A percentile compares a stretch with the other conserved stretches of the same genome.
phyloP scores from a whole-genome alignment of 2,797 vertebrate genomes.

The Avahi laniger region DNA sequence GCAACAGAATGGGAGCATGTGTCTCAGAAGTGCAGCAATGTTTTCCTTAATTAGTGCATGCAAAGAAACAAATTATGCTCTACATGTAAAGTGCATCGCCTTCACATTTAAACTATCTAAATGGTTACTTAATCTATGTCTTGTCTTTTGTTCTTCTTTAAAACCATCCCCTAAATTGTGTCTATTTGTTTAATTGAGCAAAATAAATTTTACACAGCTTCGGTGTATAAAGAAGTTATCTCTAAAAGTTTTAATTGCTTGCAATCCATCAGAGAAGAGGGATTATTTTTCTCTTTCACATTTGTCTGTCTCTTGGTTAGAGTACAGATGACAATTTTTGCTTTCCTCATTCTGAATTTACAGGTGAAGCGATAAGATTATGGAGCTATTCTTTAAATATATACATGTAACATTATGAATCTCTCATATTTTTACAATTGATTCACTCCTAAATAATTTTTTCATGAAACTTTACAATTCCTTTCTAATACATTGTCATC shows the following conservation, averaged over 20 bases:
- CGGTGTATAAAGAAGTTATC: background rate
- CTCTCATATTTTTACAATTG: background rate
- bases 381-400: background rate
- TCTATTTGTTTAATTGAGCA: constrained; percentile 44
- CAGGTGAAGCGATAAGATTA: background rate
- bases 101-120: constrained; percentile 25
- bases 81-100: background rate
- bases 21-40: background rate
- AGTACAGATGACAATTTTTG: background rate
- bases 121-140: background rate
- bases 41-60: background rate
- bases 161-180: background rate
- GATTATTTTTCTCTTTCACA: background rate
- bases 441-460: background rate
- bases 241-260: constrained; percentile 45
- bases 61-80: background rate
- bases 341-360: background rate
- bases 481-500: background rate
- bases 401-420: background rate
- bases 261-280: constrained; percentile 5
- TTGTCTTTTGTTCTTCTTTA: background rate
- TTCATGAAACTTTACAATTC: background rate
- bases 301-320: background rate
- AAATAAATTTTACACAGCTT: constrained; percentile 36
- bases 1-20: background rate